Base-by-base conservation (phyloP, 1,140 invertebrate genomes). In the Saxidomus purpurata region DNA sequence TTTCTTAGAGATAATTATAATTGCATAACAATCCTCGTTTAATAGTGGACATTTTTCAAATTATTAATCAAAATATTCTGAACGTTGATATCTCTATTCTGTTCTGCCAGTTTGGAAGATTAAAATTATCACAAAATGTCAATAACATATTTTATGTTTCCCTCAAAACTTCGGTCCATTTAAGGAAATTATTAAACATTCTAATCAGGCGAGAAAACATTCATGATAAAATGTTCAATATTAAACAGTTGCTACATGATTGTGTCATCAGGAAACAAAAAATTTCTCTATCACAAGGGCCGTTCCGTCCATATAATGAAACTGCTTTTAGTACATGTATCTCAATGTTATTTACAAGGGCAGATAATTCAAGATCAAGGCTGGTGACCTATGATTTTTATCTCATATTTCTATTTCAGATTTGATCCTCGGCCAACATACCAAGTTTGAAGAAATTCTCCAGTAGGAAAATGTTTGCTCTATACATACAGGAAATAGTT, bases 181-280 rank as follows among this genome's bases (percentile, higher is more conserved):
- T 71, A 71, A 36, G 36, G 38, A 40, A 71, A 71, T 71, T 36
- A 38, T 40, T 36, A 38, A 71, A 71, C 36, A 17, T 1, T 22
- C 4, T 71, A 71, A 71, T 71, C 67, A 40, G 67, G 67, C 67
- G 34, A 28, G 17, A 40, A 71, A 71, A 71, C 36, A 71, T 71
- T 71, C 67, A 71, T 71, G 67, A 40, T 71, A 71, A 67, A 71
- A 71, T 15, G 67, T 38, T 71, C 67, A 71, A 13, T 28, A 71
- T 71, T 19, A 71, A 71, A 36, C 11, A 2, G 28, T 25, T 6
- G 17, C 52, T 67, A 11, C 19, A 67, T 67, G 61, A 3, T 67
- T 67, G 19, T 67, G 61, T 67, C 61, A 67, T 67, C 19, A 31
- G 6, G 6, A 67, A 67, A 31, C 61, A 67, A 9, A 67, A 31